These are phyloP conservation scores for Nebria salina DNA, from an alignment of 2,888 invertebrate genomes.

Conservation along the genomic window DNA sequence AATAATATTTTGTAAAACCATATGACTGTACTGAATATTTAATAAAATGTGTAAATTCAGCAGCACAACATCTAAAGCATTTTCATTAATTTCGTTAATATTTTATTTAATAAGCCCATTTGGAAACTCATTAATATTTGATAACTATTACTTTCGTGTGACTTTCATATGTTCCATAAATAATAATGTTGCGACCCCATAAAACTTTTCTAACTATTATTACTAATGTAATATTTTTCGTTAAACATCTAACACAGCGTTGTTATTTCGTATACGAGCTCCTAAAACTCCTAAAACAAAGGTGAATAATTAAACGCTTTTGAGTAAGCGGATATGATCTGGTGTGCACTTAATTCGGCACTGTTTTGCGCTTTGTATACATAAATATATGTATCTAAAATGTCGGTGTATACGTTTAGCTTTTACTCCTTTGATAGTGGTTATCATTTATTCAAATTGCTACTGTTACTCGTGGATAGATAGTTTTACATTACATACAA, in stretches of 20 bases:
- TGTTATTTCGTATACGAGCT: not conserved
- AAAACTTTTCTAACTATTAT: not conserved
- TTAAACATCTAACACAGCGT: too few relatives aligned
- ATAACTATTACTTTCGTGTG: not conserved
- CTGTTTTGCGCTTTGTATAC: not conserved
- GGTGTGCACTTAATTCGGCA: not conserved
- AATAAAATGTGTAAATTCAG: too few relatives aligned
- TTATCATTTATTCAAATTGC: conserved; percentile 32
- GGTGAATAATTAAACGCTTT: conserved; percentile 24
- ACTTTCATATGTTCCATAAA: not conserved
- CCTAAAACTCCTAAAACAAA: conserved; percentile 6
- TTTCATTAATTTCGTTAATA: not conserved
- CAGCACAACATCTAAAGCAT: too few relatives aligned
- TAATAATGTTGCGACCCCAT: not conserved
- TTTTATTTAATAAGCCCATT: not conserved
- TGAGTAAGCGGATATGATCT: conserved; percentile 18
- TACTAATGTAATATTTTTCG: too few relatives aligned
- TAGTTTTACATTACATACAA: too few relatives aligned
- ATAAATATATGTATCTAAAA: not conserved
- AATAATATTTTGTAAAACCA: too few relatives aligned
- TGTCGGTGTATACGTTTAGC: not conserved
- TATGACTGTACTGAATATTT: too few relatives aligned
- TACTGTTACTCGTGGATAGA: too few relatives aligned
- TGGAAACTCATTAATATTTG: not conserved
- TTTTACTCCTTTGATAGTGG: conserved; percentile 12